Evolutionary conservation across 2,888 invertebrate genomes (phyloP), one percentile per base, ranked within the genome.

Genomic region (Camptogramma bilineatum): DNA sequence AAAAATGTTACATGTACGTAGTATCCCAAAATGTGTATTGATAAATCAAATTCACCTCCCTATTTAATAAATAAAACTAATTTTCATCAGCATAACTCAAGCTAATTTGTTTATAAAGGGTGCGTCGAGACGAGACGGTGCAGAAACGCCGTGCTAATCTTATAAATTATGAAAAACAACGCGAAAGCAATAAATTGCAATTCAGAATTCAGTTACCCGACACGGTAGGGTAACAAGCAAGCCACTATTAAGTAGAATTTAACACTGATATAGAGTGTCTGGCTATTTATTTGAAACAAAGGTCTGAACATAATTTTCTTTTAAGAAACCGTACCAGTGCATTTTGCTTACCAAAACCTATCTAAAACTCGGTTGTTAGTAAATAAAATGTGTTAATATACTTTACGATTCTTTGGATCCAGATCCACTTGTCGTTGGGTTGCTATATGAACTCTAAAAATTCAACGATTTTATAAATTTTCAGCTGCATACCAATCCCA

Each of bases 101-200:
- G 64, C 58, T 66, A 62, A 69, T 69, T 64, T 66, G 55, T 61
- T 61, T 62, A 62, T 52, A 58, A 53, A 59, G 59, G 55, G 58
- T 46, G 48, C 31, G 53, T 52, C 50, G 58, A 74, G 75, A 28
- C 31, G 47, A n/a, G n/a, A 28, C 28, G 46, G 31, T 47, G 31
- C 47, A 47, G 55, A 55, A 19, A 72, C 53, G 54, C 51, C 47
- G 46, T 72, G 78, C 78, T 86, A 82, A 85, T 85, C 83, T 85
- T 85, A 85, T 85, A 87, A 88, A 86, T 87, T 87, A 87, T 88
- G 85, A 88, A 88, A 87, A 87, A 86, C 83, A 86, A 84, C 79
- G 82, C 81, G 80, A 81, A 82, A 83, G 83, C 85, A 72, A 86
- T 88, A 86, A 87, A 88, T 89, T 84, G 82, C 80, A 82, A 81